Base-by-base conservation (phyloP, 2,113 vertebrate species). In the Ceratotherium simum region DNA sequence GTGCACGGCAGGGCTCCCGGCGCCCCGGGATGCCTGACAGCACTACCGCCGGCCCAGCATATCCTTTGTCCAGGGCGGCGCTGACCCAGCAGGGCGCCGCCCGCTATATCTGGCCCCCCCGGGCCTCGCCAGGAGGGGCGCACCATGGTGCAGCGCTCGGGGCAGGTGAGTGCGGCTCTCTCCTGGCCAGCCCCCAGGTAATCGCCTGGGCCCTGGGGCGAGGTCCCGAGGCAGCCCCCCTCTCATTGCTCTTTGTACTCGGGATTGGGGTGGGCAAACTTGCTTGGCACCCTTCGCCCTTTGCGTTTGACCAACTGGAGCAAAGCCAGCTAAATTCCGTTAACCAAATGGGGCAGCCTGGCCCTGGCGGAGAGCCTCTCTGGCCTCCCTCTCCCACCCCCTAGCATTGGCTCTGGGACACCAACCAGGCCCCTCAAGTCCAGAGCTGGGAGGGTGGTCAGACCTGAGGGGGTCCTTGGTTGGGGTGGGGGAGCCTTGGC, bases 121-220 rank as follows among this genome's bases (percentile, higher is more conserved):
- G 14, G 11, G 51, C 29, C 0, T 2, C 87, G 75, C 96, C 96
- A 39, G 92, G 98, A 98, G 83, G 95, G 98, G 98, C 72, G 93
- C 98, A 98, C 98, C 96, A 99, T 99, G 99, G 99, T 99, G 56
- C 99, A 99, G 83, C 99, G 99, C 98, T 99, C 99, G 7, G 99
- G 99, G 98, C 99, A 99, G 99, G 99, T 99, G 99, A 99, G 99
- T 99, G 98, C 8, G 0, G 0, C 90, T 31, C 27, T 58, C 3
- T 25, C 20, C 27, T 2, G 12, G 1, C 4, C 18, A 8, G 18
- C n/a, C 29, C 0, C 5, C 0, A 0, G 60, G 60, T 10, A 9
- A 7, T 33, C 2, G 1, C 12, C 18, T 0, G 16, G n/a, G 18
- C 10, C 3, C 65, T 4, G 6, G 7, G 10, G 27, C 4, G 27